These are phyloP conservation scores for Microctonus brassicae DNA, from an alignment of 2,888 invertebrate genomes.

Conservation along the genomic window DNA sequence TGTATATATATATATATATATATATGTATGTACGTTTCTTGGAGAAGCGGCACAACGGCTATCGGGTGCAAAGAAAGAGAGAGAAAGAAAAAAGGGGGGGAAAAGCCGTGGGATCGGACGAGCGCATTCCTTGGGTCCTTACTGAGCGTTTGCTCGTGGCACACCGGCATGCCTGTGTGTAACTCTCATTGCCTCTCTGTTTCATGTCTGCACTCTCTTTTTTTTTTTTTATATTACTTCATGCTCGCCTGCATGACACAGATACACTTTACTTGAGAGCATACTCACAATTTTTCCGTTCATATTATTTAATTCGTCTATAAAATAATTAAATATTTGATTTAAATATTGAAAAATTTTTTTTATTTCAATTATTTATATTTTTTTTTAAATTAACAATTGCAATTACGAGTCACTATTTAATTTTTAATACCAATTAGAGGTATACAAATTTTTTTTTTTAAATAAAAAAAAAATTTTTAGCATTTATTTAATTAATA, in stretches of 20 bases:
- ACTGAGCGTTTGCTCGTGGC: constrained; percentile 55
- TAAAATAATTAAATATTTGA: too few relatives aligned
- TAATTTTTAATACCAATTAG: too few relatives aligned
- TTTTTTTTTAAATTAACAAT: too few relatives aligned
- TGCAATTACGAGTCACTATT: too few relatives aligned
- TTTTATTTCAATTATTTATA: too few relatives aligned
- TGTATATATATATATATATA: background rate
- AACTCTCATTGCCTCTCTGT: constrained; percentile 43
- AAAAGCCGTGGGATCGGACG: constrained; percentile 68
- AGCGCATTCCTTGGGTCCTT: constrained; percentile 67
- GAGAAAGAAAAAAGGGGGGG: constrained; percentile 47
- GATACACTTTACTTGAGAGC: constrained; percentile 43
- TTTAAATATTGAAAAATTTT: too few relatives aligned
- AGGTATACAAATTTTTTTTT: too few relatives aligned
- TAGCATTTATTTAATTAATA: too few relatives aligned
- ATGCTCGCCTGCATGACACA: constrained; percentile 44
- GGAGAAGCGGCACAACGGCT: constrained; percentile 40
- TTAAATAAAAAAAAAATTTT: too few relatives aligned
- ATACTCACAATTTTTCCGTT: background rate
- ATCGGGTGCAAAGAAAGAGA: constrained; percentile 17
- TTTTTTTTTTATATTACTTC: constrained; percentile 24
- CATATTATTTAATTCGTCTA: background rate
- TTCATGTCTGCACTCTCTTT: constrained; percentile 37
- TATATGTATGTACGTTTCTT: background rate
- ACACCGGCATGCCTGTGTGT: constrained; percentile 59